Evolutionary conservation across 2,797 vertebrate genomes (phyloP).

Genomic region (Megaceryle alcyon): DNA sequence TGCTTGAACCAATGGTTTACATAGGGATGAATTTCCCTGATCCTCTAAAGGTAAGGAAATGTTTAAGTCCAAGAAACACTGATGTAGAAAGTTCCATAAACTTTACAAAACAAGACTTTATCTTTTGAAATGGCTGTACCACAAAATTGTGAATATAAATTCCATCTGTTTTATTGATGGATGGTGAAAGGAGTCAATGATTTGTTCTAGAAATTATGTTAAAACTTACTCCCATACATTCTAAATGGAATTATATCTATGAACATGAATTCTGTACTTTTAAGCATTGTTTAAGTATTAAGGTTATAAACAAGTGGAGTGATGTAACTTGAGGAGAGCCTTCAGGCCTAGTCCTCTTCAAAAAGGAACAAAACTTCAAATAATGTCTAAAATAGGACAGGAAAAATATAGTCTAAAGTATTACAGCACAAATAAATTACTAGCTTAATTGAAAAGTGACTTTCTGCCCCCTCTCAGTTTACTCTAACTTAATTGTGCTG

Average conservation of each 20-base stretch:
- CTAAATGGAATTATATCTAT: background rate
- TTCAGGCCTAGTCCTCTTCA: background rate
- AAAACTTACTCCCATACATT: background rate
- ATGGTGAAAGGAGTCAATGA: background rate
- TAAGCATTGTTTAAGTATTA: background rate
- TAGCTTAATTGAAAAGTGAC: constrained; percentile 18
- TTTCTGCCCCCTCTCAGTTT: background rate
- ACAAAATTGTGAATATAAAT: background rate
- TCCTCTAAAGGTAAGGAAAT: background rate
- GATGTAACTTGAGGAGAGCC: background rate
- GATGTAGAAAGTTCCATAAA: background rate
- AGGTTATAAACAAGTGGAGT: background rate
- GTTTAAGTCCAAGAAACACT: background rate
- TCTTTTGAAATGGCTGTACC: background rate
- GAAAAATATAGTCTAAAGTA: background rate
- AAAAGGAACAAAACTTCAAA: background rate
- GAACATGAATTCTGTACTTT: background rate
- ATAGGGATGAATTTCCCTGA: background rate
- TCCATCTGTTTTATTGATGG: background rate
- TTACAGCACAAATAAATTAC: constrained; percentile 32
- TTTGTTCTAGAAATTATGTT: background rate
- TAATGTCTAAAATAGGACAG: background rate
- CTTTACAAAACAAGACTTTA: background rate
- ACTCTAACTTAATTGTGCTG: constrained; percentile 8
- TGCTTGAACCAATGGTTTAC: background rate